Base-by-base conservation (phyloP, 2,888 invertebrate genomes). In the Zelleria hepariella region DNA sequence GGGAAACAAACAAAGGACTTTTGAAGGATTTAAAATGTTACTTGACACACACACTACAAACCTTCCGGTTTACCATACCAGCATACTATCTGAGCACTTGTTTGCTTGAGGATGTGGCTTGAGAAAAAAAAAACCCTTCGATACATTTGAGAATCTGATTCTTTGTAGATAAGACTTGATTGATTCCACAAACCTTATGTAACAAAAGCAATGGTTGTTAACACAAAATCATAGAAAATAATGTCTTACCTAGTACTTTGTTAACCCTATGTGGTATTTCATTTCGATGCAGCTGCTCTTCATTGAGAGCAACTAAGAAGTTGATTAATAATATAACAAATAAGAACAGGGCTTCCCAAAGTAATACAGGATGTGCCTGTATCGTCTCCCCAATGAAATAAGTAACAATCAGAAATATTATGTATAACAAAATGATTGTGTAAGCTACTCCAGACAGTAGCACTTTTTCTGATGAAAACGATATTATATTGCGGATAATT, bases 231-330 rank as follows among this genome's bases (percentile, higher is more conserved):
- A n/a, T n/a, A n/a, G n/a, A n/a, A n/a, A n/a, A n/a, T n/a, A 10
- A 42, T 10, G 32, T 74, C 80, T 79, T 66, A 89, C 89, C 84
- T 68, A 89, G 70, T 49, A 89, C 88, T 72, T 88, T 86, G 49
- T 69, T 75, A 58, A 86, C 82, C 74, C 89, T 80, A 68, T 86
- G 85, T 62, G 91, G 89, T 71, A 92, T 87, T 81, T 92, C 92
- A 69, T 90, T 84, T 65, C 79, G 77, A 61, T 83, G 80, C 64
- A 86, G 73, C 67, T 83, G 83, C 66, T 89, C 86, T 71, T 89
- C 89, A 71, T 87, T 87, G 60, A 81, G 80, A 48, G 88, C 86
- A 64, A 89, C 73, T 57, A 82, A 63, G 65, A 88, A 86, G 66
- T 89, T 89, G 58, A 85, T 68, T 49, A 84, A 66, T 62, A 88